Conservation (phyloP, 2,888 invertebrate species). For the Ophonus ardosiacus region DNA sequence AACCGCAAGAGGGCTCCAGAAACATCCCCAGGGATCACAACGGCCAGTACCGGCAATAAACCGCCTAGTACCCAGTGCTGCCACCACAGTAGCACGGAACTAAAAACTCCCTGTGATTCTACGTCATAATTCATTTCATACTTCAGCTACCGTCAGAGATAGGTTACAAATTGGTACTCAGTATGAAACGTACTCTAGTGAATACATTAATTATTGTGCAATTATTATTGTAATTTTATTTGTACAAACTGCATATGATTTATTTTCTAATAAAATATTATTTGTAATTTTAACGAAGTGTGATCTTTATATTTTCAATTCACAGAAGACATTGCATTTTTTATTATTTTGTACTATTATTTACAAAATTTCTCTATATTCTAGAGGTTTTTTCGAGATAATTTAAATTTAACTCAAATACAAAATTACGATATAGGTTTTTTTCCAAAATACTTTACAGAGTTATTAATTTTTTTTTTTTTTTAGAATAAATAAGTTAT, state of each 20-base stretch:
- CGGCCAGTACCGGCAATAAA: slow-evolving; percentile 80
- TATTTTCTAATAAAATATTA: slow-evolving; percentile 60
- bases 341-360: too few relatives aligned
- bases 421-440: too few relatives aligned
- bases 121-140: slow-evolving; percentile 62
- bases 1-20: slow-evolving; percentile 69
- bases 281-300: slow-evolving; percentile 4
- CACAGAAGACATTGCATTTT: background rate
- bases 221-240: slow-evolving; percentile 55
- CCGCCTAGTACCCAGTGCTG: slow-evolving; percentile 65
- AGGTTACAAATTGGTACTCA: slow-evolving; percentile 8
- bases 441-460: too few relatives aligned
- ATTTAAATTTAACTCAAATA: too few relatives aligned
- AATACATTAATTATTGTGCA: slow-evolving; percentile 44
- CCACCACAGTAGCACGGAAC: slow-evolving; percentile 71
- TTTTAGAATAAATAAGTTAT: too few relatives aligned
- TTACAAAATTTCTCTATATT: too few relatives aligned
- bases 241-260: slow-evolving; percentile 56
- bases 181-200: slow-evolving; percentile 57
- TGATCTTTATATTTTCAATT: background rate
- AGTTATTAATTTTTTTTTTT: too few relatives aligned
- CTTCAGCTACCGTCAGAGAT: slow-evolving; percentile 50
- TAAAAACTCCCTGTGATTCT: slow-evolving; percentile 77
- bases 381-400: too few relatives aligned
- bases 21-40: slow-evolving; percentile 80